phyloP scores from a whole-genome alignment of 2,797 vertebrate species.

The Champsocephalus esox region DNA sequence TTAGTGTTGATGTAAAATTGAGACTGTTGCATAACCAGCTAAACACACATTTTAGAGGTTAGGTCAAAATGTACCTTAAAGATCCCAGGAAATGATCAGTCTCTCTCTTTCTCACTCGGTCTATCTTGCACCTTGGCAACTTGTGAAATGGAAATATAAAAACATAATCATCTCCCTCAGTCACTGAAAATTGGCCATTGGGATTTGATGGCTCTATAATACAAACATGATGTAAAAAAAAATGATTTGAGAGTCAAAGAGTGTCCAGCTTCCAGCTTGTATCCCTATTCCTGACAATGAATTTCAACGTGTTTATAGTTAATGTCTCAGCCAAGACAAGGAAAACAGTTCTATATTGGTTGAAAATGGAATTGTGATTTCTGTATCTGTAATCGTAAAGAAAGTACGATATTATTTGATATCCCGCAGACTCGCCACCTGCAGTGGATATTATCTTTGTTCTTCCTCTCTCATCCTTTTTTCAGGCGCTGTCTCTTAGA shows the following conservation, averaged over 20 bases:
- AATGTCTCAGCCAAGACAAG: constrained; percentile 20
- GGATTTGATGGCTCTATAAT: constrained; percentile 49
- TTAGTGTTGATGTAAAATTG: neutral
- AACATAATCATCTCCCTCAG: constrained; percentile 54
- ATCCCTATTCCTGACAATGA: constrained; percentile 6
- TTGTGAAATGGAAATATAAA: constrained; percentile 40
- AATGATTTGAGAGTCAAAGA: constrained; percentile 7
- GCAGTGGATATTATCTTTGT: constrained; percentile 62
- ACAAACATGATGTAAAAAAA: constrained; percentile 20
- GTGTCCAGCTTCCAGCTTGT: constrained; percentile 20
- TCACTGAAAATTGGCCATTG: constrained; percentile 44
- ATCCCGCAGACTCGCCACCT: constrained; percentile 55
- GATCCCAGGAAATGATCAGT: constrained; percentile 18
- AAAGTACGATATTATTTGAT: constrained; percentile 49
- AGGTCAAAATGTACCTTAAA: constrained; percentile 1
- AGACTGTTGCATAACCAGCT: too few species aligned
- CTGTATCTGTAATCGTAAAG: constrained; percentile 64
- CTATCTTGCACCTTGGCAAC: constrained; percentile 28
- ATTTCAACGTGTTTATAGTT: constrained; percentile 25
- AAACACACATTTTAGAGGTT: too few species aligned
- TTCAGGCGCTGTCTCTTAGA: constrained; percentile 61
- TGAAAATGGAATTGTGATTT: constrained; percentile 26
- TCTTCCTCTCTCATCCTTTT: constrained; percentile 55
- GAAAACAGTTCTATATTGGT: constrained; percentile 10
- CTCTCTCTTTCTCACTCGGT: constrained; percentile 13